These are phyloP conservation scores for Diachrysia chrysitis DNA, from an alignment of 2,888 invertebrate species.

Conservation along the genomic window DNA sequence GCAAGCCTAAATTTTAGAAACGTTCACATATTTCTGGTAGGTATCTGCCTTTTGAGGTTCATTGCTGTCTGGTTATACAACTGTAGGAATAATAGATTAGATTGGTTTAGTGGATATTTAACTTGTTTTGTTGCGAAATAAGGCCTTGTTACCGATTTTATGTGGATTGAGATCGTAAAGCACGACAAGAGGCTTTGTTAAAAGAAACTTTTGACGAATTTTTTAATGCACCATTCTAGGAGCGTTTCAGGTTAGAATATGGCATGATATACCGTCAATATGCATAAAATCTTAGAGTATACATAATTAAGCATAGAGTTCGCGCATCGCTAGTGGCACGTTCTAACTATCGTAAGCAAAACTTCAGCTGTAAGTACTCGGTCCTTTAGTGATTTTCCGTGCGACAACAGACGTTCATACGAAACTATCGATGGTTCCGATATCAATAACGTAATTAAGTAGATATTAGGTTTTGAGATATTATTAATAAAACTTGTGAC, in stretches of 20 bases:
- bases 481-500: no score
- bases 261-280: neutral
- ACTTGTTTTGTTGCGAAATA: conserved; percentile 22
- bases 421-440: no score
- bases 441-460: no score
- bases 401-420: no score
- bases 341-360: no score
- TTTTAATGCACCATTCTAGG: no score
- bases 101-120: conserved; percentile 44
- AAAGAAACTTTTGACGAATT: neutral
- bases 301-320: no score
- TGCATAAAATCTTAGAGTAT: neutral
- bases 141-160: neutral
- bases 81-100: conserved; percentile 38
- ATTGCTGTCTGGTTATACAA: conserved; percentile 15
- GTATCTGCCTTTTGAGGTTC: conserved; percentile 13
- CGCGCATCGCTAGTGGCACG: no score
- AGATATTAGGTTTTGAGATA: no score
- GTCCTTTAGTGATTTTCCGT: no score
- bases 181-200: neutral
- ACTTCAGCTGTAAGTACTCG: no score
- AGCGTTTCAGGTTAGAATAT: no score
- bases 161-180: neutral
- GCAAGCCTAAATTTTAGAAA: conserved; percentile 47
- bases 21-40: conserved; percentile 37